These are phyloP conservation scores for Aphelenchoides avenae DNA, from an alignment of 1,140 invertebrate genomes.

Conservation along the genomic window DNA sequence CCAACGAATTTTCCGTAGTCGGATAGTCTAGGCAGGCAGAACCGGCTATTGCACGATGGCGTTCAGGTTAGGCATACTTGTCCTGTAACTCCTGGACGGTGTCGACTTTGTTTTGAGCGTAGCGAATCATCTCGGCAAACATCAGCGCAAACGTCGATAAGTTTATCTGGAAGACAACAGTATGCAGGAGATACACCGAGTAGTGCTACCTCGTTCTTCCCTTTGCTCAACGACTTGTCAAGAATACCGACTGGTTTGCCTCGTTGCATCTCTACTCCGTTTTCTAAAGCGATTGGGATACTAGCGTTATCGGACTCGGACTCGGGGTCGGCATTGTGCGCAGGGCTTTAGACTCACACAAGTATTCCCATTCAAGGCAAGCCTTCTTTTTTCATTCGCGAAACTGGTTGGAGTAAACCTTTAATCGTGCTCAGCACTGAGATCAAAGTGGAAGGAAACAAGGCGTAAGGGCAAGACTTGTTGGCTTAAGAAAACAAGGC, in stretches of 20 bases:
- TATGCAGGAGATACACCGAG: slow-evolving; percentile 11
- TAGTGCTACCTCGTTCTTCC: slow-evolving; percentile 76
- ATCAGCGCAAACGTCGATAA: slow-evolving; percentile 87
- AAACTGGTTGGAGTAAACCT: too few species aligned
- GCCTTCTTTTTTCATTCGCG: too few species aligned
- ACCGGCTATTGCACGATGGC: background rate
- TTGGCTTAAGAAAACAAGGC: too few species aligned
- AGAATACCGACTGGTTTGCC: slow-evolving; percentile 67
- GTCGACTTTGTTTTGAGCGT: slow-evolving; percentile 89
- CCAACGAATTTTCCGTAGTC: slow-evolving; percentile 92
- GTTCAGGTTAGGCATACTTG: slow-evolving; percentile 66
- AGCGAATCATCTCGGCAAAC: slow-evolving; percentile 96
- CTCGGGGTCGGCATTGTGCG: too few species aligned
- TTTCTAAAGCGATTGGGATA: too few species aligned
- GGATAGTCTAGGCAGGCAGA: slow-evolving; percentile 69
- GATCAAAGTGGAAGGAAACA: too few species aligned
- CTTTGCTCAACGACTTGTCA: slow-evolving; percentile 83
- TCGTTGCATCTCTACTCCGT: slow-evolving; percentile 37
- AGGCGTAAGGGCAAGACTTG: too few species aligned
- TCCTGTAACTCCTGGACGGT: slow-evolving; percentile 89
- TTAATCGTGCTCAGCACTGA: too few species aligned
- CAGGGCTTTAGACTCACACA: too few species aligned
- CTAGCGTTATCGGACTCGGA: too few species aligned
- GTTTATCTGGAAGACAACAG: slow-evolving; percentile 64
- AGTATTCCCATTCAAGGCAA: too few species aligned